A percentile compares a stretch with the other conserved stretches of the same genome.
These are phyloP conservation scores for Calameuta pallipes DNA, from an alignment of 2,888 invertebrate genomes.

Conservation along the genomic window DNA sequence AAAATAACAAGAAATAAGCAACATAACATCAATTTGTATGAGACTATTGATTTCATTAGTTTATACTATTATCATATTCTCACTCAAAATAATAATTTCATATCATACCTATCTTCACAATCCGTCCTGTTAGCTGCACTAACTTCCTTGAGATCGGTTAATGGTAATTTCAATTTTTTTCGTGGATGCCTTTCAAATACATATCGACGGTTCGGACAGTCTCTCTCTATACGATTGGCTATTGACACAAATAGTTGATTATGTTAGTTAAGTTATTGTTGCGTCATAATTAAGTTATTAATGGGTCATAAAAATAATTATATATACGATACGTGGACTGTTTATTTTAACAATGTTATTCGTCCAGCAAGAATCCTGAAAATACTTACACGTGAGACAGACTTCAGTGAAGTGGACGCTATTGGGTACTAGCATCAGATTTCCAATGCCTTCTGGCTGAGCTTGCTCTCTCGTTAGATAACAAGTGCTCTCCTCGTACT, in stretches of 20 bases:
- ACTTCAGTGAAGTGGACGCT: conserved; percentile 92
- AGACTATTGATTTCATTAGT: not conserved
- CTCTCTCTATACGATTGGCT: conserved; percentile 88
- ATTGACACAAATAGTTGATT: conserved; percentile 26
- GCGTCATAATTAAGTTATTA: no score
- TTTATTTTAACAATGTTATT: conserved; percentile 3
- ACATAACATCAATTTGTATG: not conserved
- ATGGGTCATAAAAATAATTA: no score
- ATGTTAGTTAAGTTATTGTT: not conserved
- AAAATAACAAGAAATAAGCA: not conserved
- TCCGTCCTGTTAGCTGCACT: conserved; percentile 88
- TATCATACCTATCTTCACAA: conserved; percentile 80
- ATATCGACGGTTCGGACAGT: conserved; percentile 89
- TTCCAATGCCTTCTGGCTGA: conserved; percentile 88
- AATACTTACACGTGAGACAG: conserved; percentile 84
- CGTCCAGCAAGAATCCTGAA: not conserved
- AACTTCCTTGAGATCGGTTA: conserved; percentile 86
- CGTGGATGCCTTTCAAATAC: conserved; percentile 89
- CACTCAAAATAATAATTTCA: not conserved
- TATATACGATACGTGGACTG: not conserved
- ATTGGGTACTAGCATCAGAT: conserved; percentile 88
- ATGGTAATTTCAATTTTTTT: conserved; percentile 83
- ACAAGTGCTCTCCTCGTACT: conserved; percentile 90
- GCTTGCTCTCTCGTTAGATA: conserved; percentile 88
- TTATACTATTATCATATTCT: not conserved